These are phyloP conservation scores for Diadumene lineata DNA, from an alignment of 92 coral and sea anemone genomes.

Conservation along the genomic window DNA sequence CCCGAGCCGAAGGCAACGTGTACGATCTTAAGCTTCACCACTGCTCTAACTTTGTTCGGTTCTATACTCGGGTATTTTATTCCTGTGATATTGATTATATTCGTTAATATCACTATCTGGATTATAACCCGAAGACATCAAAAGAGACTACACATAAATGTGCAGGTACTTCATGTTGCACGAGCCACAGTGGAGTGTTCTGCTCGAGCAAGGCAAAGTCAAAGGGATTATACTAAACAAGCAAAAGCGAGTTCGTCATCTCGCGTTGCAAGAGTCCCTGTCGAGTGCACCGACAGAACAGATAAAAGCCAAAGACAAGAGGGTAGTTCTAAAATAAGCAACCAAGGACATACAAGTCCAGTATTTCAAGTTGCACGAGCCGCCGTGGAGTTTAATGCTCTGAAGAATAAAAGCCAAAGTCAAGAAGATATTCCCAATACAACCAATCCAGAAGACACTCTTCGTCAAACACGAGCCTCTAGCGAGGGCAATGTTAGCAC, in stretches of 20 bases:
- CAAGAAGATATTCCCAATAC: no score
- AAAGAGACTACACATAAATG: constrained; percentile 22
- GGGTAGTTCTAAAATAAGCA: no score
- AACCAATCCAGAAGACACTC: no score
- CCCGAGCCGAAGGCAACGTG: constrained; percentile 28
- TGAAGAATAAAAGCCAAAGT: no score
- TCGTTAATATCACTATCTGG: constrained; percentile 65
- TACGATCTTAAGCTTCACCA: constrained; percentile 37
- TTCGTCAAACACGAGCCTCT: no score
- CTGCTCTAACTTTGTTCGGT: constrained; percentile 20
- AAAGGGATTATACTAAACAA: no score
- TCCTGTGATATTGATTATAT: constrained; percentile 56
- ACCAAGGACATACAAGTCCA: background rate
- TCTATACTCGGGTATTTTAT: constrained; percentile 28
- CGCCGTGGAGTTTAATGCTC: no score
- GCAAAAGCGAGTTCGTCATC: no score
- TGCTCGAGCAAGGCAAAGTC: no score
- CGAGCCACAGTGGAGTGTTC: background rate
- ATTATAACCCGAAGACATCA: constrained; percentile 49
- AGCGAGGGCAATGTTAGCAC: no score
- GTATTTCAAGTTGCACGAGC: background rate
- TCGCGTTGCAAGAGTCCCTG: no score
- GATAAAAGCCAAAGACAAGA: background rate
- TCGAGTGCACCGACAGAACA: no score
- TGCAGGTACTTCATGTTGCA: background rate